Conservation (phyloP, 2,888 invertebrate species). For the Erpobdella octoculata region DNA sequence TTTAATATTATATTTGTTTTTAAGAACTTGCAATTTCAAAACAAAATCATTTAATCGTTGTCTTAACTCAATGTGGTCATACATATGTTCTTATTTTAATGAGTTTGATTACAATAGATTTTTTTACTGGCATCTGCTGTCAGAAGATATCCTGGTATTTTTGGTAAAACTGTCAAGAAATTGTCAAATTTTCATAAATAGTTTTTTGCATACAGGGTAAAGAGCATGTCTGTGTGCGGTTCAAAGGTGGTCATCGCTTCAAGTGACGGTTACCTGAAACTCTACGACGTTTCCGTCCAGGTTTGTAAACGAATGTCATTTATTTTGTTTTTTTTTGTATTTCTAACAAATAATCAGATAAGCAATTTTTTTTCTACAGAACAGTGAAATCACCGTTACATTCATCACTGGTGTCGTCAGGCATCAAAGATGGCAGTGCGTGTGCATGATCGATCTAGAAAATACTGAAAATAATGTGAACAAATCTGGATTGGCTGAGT, state of each 20-base stretch:
- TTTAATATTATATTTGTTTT: too few species aligned
- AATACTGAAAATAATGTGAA: too few species aligned
- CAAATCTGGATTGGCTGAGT: too few species aligned
- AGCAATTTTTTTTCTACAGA: background rate
- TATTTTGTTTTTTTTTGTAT: too few species aligned
- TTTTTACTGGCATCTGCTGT: background rate
- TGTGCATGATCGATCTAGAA: background rate
- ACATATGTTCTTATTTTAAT: background rate
- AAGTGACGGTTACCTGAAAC: constrained; percentile 70
- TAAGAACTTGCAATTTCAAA: too few species aligned
- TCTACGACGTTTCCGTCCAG: constrained; percentile 58
- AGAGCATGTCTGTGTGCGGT: constrained; percentile 16
- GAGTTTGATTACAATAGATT: background rate
- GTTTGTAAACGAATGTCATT: too few species aligned
- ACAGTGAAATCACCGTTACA: background rate
- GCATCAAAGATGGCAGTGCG: constrained; percentile 14
- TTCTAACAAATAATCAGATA: too few species aligned
- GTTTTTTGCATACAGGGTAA: constrained; percentile 24
- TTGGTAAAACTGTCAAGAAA: too few species aligned
- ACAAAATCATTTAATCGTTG: too few species aligned
- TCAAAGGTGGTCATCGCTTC: constrained; percentile 59
- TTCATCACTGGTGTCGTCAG: constrained; percentile 21
- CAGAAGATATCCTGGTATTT: too few species aligned
- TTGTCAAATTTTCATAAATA: constrained; percentile 49
- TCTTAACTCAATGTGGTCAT: too few species aligned